phyloP scores from a whole-genome alignment of 2,797 vertebrate species.

The Lepus townsendii region DNA sequence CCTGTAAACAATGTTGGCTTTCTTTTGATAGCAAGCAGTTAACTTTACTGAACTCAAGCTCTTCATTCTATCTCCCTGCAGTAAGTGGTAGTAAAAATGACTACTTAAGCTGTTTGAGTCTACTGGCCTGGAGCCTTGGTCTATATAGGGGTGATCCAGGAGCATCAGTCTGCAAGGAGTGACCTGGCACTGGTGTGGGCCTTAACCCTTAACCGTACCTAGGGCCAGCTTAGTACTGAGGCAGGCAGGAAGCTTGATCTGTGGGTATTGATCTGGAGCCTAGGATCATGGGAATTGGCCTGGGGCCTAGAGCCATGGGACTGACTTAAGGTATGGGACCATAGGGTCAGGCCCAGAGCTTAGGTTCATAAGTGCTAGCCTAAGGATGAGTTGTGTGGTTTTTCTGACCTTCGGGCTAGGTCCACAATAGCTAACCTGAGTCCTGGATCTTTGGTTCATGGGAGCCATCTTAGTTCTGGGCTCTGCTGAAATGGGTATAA shows the following conservation, averaged over 20 bases:
- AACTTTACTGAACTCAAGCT: not conserved
- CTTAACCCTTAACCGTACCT: not conserved
- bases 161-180: not conserved
- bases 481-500: not conserved
- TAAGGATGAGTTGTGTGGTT: not conserved
- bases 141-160: not conserved
- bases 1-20: not conserved
- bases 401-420: not conserved
- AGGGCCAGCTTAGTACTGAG: too few species aligned
- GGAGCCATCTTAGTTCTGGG: too few species aligned
- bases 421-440: not conserved
- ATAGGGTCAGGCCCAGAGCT: not conserved
- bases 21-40: not conserved
- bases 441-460: too few species aligned
- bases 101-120: not conserved
- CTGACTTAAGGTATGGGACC: not conserved
- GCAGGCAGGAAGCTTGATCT: too few species aligned
- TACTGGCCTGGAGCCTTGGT: not conserved
- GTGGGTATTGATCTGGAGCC: not conserved
- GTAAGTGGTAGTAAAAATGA: not conserved
- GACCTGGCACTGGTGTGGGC: not conserved
- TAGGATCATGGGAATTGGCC: not conserved
- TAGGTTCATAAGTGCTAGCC: not conserved
- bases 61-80: not conserved
- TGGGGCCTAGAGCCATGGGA: not conserved